Base-by-base conservation (phyloP, 1,140 invertebrate species). In the Cataglyphis hispanica region DNA sequence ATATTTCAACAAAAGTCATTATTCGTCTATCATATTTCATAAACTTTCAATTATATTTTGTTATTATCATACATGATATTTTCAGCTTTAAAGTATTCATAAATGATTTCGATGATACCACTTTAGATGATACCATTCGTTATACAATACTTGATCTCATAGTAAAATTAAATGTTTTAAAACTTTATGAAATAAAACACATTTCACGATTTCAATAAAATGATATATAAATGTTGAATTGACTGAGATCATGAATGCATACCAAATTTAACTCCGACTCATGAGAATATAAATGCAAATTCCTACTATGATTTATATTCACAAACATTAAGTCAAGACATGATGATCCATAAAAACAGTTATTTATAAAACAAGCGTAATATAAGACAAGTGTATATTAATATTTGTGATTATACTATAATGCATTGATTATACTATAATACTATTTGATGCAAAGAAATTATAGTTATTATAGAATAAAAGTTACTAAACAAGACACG, bases 321-420 rank as follows among this genome's bases (percentile, higher is more conserved):
- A 34, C 7, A n/a, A 50, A 43, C 13, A 46, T 77, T 64, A 77
- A 43, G 19, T 43, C 63, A 63, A 77, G 6, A 63, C 19, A 61
- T 31, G 10, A 13, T 16, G 2, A 25, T n/a, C 5, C 25, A 43
- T n/a, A 37, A 69, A 16, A 69, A 0, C 22, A 40, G 31, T 8
- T 69, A 67, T 69, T 69, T 56, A 69, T 69, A 69, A 70, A 40
- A 69, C 11, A 34, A 53, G 13, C 34, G 16, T 80, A 58, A 31
- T 40, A 16, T 31, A 58, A 58, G n/a, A n/a, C 58, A 53, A 69
- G n/a, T 11, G 13, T 46, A 34, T 58, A 19, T 43, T 19, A 22
- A 16, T 13, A 19, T 50, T 72, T 58, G 50, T 81, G 60, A 81
- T n/a, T 19, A 70, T 7, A 31, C 2, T 4, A 13, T 31, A 77